Evolutionary conservation across 2,797 vertebrate genomes (phyloP).

Genomic region (Thunnus albacares): DNA sequence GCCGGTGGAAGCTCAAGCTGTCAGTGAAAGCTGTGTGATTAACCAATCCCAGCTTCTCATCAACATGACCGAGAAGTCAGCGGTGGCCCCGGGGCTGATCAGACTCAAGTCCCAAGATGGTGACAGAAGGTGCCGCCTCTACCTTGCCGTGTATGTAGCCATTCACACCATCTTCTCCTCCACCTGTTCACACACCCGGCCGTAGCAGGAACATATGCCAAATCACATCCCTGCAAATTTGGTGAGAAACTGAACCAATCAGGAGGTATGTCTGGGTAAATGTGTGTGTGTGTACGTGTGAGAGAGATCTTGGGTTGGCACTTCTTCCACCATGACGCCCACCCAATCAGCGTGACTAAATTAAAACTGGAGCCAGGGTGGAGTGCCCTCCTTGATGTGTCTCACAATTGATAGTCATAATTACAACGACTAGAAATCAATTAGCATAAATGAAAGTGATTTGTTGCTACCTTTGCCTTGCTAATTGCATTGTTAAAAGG

Average conservation of each 20-base stretch:
- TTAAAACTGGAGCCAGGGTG: conserved; percentile 59
- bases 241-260: conserved; percentile 72
- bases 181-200: conserved; percentile 80
- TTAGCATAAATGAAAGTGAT: conserved; percentile 80
- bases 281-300: neutral
- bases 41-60: conserved; percentile 62
- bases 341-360: conserved; percentile 64
- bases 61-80: conserved; percentile 62
- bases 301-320: conserved; percentile 9
- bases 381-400: conserved; percentile 68
- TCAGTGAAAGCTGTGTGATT: conserved; percentile 60
- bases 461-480: conserved; percentile 73
- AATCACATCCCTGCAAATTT: conserved; percentile 79
- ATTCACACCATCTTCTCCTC: conserved; percentile 75
- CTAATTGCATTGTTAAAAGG: conserved; percentile 82
- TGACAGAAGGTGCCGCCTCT: conserved; percentile 73
- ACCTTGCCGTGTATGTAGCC: conserved; percentile 50
- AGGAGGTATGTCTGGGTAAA: conserved; percentile 28
- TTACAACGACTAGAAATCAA: conserved; percentile 82
- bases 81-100: conserved; percentile 56
- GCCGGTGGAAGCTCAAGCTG: conserved; percentile 51
- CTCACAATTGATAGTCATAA: conserved; percentile 83
- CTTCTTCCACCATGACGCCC: conserved; percentile 40
- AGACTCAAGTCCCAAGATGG: conserved; percentile 54
- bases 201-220: conserved; percentile 82